Conservation (phyloP, 2,113 vertebrate species). For the Serinus canaria region DNA sequence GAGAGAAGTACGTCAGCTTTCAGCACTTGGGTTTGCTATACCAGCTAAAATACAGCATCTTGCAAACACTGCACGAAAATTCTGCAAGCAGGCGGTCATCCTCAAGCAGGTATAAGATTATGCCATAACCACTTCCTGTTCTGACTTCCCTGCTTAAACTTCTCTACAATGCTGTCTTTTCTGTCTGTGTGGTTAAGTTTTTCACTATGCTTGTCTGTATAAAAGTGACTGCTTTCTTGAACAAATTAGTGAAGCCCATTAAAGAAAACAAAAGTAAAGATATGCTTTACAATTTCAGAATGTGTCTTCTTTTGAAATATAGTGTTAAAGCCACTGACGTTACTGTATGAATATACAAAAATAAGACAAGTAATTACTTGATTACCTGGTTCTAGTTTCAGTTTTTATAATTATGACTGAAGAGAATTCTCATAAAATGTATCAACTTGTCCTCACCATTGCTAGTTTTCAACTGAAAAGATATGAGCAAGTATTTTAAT, state of each 20-base stretch:
- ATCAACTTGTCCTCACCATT: background rate
- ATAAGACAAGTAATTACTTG: background rate
- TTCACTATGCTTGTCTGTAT: background rate
- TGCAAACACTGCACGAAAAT: conserved; percentile 87
- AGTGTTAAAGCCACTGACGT: background rate
- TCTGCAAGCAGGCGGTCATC: conserved; percentile 93
- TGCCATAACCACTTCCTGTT: background rate
- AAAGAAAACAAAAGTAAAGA: background rate
- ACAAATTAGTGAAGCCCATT: background rate
- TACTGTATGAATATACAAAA: background rate
- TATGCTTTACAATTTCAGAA: background rate
- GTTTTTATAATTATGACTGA: background rate
- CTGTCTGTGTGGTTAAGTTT: background rate
- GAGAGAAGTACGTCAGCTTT: conserved; percentile 92
- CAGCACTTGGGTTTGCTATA: conserved; percentile 89
- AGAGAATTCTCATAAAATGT: background rate
- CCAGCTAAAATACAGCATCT: conserved; percentile 89
- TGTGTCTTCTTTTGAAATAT: background rate
- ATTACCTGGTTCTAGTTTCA: background rate
- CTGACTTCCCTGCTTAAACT: background rate
- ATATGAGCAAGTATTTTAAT: background rate
- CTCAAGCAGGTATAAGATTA: conserved; percentile 84
- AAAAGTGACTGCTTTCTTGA: background rate
- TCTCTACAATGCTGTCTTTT: background rate
- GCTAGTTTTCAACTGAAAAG: background rate